Conservation (phyloP, 2,113 vertebrate genomes). For the Tyrannus savana region DNA sequence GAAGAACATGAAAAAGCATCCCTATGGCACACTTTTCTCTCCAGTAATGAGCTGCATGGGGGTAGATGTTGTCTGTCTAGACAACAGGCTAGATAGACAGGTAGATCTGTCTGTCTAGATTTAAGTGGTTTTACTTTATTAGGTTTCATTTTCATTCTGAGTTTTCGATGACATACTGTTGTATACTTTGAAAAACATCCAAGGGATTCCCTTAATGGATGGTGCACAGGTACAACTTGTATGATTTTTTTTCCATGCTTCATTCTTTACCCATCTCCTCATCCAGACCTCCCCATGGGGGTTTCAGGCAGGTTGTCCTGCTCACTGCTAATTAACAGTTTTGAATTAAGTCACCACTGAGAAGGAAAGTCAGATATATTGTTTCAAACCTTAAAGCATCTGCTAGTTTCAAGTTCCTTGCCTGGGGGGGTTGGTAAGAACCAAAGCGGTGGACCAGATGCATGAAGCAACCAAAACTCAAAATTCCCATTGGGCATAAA, state of each 20-base stretch:
- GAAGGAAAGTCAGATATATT: background rate
- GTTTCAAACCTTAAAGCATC: background rate
- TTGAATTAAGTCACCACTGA: background rate
- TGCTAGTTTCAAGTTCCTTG: background rate
- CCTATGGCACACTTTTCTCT: background rate
- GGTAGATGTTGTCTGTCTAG: background rate
- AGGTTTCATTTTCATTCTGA: background rate
- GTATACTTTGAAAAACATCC: background rate
- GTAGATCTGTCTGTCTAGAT: background rate
- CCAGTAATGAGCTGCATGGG: background rate
- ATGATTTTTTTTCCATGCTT: background rate
- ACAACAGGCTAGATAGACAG: too few species aligned
- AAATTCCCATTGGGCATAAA: background rate
- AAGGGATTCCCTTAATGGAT: background rate
- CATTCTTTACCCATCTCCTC: background rate
- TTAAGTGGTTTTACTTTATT: background rate
- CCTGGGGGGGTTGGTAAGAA: background rate
- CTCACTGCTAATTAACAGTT: background rate
- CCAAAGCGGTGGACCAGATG: background rate
- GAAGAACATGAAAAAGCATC: background rate
- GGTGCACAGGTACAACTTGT: fast-evolving
- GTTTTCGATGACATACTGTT: background rate
- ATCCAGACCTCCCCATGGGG: fast-evolving
- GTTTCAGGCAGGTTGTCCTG: background rate
- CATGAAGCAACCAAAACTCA: background rate